A percentile compares a stretch with the other conserved stretches of the same genome.
phyloP scores from a whole-genome alignment of 2,888 invertebrate genomes.

The Fabriciana adippe region DNA sequence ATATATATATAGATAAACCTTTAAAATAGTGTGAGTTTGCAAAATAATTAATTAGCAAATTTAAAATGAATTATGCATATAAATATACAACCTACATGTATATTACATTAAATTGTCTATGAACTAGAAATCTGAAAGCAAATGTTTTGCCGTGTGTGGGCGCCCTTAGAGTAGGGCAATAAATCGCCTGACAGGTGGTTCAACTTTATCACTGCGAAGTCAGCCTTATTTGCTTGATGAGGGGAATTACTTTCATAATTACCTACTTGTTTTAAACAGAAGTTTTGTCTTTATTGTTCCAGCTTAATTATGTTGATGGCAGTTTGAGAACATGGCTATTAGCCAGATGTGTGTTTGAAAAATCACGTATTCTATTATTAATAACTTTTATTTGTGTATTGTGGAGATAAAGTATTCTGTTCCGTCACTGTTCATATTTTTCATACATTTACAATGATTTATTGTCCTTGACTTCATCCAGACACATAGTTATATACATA shows the following conservation, averaged over 20 bases:
- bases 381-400: too few relatives aligned
- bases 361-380: background rate
- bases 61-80: too few relatives aligned
- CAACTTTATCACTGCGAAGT: constrained; percentile 49
- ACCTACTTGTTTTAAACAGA: constrained; percentile 24
- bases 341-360: constrained; percentile 15
- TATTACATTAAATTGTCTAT: background rate
- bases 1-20: too few relatives aligned
- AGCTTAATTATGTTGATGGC: constrained; percentile 10
- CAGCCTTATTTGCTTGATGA: constrained; percentile 41
- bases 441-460: too few relatives aligned
- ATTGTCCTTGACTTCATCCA: too few relatives aligned
- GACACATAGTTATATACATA: too few relatives aligned
- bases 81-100: background rate
- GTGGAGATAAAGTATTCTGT: too few relatives aligned
- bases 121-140: background rate
- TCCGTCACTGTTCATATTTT: too few relatives aligned
- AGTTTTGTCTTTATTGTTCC: constrained; percentile 13
- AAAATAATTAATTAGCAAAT: too few relatives aligned
- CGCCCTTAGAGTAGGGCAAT: constrained; percentile 43
- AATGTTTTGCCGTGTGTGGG: constrained; percentile 4
- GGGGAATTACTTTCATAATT: constrained; percentile 39
- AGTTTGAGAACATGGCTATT: constrained; percentile 7
- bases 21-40: background rate
- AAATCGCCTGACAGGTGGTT: constrained; percentile 57